Evolutionary conservation across 2,113 vertebrate genomes (phyloP).

Genomic region (Theristicus caerulescens): DNA sequence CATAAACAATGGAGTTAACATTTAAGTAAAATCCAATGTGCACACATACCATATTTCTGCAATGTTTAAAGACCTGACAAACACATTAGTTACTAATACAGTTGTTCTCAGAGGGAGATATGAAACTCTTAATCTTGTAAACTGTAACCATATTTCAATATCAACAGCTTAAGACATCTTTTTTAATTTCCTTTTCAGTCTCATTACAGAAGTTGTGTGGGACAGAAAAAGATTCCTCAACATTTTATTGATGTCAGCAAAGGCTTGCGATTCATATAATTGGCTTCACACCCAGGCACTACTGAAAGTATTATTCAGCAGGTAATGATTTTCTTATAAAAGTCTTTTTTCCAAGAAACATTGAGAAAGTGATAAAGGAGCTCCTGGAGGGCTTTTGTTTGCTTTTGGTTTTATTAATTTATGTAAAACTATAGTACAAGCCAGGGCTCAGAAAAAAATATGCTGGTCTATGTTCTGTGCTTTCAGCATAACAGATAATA

Average conservation of each 20-base stretch:
- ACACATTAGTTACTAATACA: background rate
- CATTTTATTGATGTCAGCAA: background rate
- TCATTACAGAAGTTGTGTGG: background rate
- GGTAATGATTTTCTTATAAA: conserved; percentile 30
- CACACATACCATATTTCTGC: background rate
- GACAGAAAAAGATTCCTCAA: background rate
- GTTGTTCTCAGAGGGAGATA: background rate
- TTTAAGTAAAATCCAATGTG: background rate
- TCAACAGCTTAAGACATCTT: background rate
- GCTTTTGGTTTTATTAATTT: conserved; percentile 16
- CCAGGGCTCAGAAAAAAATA: background rate
- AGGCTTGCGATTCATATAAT: background rate
- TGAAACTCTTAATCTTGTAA: background rate
- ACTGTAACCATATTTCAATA: background rate
- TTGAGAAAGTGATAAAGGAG: conserved; percentile 16
- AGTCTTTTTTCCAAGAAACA: background rate
- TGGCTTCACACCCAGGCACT: background rate
- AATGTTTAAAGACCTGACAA: background rate
- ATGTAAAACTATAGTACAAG: background rate
- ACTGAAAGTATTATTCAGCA: background rate
- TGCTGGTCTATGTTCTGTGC: background rate
- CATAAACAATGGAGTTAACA: background rate
- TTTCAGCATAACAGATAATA: background rate
- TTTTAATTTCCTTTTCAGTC: background rate
- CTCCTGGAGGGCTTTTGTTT: conserved; percentile 29